Evolutionary conservation across 2,888 invertebrate genomes (phyloP).

Genomic region (Heliconius erato): DNA sequence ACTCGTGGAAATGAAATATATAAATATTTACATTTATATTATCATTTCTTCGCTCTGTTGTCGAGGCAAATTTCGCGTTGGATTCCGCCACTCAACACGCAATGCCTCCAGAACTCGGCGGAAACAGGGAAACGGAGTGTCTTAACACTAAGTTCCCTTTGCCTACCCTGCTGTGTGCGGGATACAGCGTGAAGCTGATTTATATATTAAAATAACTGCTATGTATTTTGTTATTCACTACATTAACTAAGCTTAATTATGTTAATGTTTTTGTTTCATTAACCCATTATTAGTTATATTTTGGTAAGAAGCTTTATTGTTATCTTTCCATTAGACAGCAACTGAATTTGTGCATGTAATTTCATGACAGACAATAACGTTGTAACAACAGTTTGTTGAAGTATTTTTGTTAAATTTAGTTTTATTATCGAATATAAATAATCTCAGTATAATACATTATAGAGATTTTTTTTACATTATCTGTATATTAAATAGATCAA

Average conservation of each 20-base stretch:
- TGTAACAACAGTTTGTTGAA: conserved; percentile 7
- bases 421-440: not conserved
- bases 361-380: conserved; percentile 13
- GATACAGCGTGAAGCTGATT: not conserved
- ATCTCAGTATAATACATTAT: no score
- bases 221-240: not conserved
- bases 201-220: not conserved
- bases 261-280: conserved; percentile 13
- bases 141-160: no score
- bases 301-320: conserved; percentile 14
- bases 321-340: conserved; percentile 24
- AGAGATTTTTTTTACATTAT: no score
- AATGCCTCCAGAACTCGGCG: no score
- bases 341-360: conserved; percentile 21
- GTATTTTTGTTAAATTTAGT: not conserved
- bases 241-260: not conserved
- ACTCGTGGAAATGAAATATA: no score
- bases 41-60: no score
- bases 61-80: no score
- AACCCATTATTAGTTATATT: conserved; percentile 6
- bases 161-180: no score
- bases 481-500: no score
- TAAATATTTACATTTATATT: no score
- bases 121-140: no score
- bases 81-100: no score